Conservation (phyloP, 2,888 invertebrate species). For the Julus scandinavius region DNA sequence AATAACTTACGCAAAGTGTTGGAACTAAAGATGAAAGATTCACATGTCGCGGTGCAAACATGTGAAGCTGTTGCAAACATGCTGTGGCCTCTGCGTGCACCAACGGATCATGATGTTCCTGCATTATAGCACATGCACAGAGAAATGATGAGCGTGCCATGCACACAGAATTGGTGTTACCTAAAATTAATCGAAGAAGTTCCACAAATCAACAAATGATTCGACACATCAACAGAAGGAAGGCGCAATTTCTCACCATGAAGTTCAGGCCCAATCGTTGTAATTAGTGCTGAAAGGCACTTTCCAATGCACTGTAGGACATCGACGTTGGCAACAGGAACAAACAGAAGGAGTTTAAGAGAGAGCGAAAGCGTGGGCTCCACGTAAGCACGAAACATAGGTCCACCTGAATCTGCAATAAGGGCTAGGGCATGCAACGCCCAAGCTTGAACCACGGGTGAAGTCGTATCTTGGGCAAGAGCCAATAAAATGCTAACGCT, state of each 20-base stretch:
- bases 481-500: slow-evolving; percentile 95
- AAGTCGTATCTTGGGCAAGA: slow-evolving; percentile 90
- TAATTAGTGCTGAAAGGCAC: slow-evolving; percentile 92
- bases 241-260: slow-evolving; percentile 73
- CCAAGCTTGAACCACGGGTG: slow-evolving; percentile 98
- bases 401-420: slow-evolving; percentile 97
- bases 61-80: slow-evolving; percentile 95
- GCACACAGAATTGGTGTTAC: slow-evolving; percentile 78
- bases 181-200: slow-evolving; percentile 63
- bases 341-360: slow-evolving; percentile 86
- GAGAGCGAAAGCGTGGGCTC: slow-evolving; percentile 92
- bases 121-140: slow-evolving; percentile 94
- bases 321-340: slow-evolving; percentile 89
- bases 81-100: slow-evolving; percentile 96
- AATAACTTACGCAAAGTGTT: slow-evolving; percentile 83
- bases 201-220: not conserved
- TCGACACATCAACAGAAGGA: not conserved
- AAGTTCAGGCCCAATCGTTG: slow-evolving; percentile 97
- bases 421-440: slow-evolving; percentile 93
- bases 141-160: slow-evolving; percentile 85
- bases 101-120: slow-evolving; percentile 75
- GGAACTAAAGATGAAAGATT: slow-evolving; percentile 93
- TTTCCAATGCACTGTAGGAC: slow-evolving; percentile 94
- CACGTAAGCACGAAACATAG: slow-evolving; percentile 98
- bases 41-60: slow-evolving; percentile 95